Base-by-base conservation (phyloP, 2,113 vertebrate species). In the Aegithalos caudatus region DNA sequence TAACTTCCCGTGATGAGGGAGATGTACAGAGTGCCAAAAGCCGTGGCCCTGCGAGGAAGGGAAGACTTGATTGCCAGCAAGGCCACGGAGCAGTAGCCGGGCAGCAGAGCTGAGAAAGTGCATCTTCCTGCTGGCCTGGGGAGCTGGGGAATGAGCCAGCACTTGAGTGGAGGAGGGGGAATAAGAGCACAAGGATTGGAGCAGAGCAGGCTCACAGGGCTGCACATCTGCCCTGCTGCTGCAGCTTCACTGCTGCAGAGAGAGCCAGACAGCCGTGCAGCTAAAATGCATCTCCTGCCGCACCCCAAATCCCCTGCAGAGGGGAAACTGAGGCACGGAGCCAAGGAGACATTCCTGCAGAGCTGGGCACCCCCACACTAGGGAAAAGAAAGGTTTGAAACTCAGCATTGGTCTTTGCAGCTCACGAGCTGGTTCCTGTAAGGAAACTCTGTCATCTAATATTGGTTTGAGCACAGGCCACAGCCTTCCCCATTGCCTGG, bases 141-240 rank as follows among this genome's bases (percentile, higher is more conserved):
- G 57, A 69, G 20, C 2, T 3, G 2, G 11, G 21, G 11, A 50
- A 19, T 4, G 53, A 40, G 22, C 28, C 78, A 81, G 38, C 10
- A 7, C 7, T 10, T 20, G 20, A 0, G 3, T 14, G 33, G 18
- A 88, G 44, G 29, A 80, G 54, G 28, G 60, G 54, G 35, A 67
- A 19, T 21, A 15, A 29, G 79, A 69, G 73, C 4, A 1, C 11
- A 2, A 37, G 21, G 7, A 1, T 1, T 5, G 2, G 38, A 21
- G 23, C 42, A 81, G 37, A 71, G 31, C 13, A 21, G 65, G 25
- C 11, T 78, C 35, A 2, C 3, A 12, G 57, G 28, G 48, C 58
- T 86, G 58, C 67, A 37, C 44, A 9, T 79, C 44, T 56, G 37
- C 23, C 56, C 57, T 5, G 44, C 6, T 0, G 1, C 50, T 40